Evolutionary conservation across 2,888 invertebrate genomes (phyloP).

Genomic region (Emesis furor): DNA sequence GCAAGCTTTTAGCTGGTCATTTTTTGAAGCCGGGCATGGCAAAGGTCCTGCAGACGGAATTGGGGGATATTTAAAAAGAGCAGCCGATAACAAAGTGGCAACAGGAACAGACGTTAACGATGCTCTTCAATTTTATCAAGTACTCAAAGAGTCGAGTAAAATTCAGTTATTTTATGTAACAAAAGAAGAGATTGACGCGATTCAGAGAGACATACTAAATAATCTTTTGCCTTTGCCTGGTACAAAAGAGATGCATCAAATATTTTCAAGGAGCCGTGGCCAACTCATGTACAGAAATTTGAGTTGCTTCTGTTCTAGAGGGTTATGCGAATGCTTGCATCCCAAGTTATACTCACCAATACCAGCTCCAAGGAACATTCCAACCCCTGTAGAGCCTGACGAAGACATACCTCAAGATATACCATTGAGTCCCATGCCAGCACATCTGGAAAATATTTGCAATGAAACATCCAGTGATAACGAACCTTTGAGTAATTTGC

Average conservation of each 20-base stretch:
- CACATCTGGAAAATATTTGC: too few relatives aligned
- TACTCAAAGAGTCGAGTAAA: conserved; percentile 37
- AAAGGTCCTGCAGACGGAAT: conserved; percentile 11
- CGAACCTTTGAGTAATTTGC: too few relatives aligned
- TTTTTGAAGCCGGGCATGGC: not conserved
- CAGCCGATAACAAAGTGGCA: too few relatives aligned
- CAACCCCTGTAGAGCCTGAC: too few relatives aligned
- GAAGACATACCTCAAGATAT: too few relatives aligned
- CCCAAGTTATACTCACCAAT: not conserved
- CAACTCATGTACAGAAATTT: conserved; percentile 46
- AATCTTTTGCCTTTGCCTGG: conserved; percentile 33
- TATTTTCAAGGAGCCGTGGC: conserved; percentile 33
- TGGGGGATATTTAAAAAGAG: too few relatives aligned
- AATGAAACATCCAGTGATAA: too few relatives aligned
- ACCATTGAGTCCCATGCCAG: too few relatives aligned
- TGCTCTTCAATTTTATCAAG: conserved; percentile 24
- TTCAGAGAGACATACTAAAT: conserved; percentile 38
- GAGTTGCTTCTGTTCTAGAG: conserved; percentile 43
- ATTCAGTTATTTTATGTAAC: conserved; percentile 38
- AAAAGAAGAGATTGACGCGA: conserved; percentile 44
- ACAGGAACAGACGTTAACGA: too few relatives aligned
- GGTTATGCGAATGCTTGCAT: conserved; percentile 32
- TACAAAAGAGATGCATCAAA: conserved; percentile 35
- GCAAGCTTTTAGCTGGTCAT: not conserved
- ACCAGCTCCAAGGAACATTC: not conserved